Base-by-base conservation (phyloP, 1,140 invertebrate genomes). In the Oryzaephilus surinamensis region DNA sequence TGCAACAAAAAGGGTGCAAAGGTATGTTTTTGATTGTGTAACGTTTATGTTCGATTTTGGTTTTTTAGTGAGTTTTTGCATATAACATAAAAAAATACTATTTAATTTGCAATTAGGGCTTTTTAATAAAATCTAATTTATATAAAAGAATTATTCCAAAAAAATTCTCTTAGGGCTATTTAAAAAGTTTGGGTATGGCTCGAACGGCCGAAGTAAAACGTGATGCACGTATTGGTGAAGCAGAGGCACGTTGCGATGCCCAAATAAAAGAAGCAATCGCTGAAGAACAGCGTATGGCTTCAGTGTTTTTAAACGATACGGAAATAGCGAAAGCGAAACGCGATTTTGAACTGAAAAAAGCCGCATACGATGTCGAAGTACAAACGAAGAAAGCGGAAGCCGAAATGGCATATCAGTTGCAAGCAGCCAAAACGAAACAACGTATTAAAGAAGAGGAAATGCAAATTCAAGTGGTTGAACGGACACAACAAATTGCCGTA, bases 301-400 rank as follows among this genome's bases (percentile, higher is more conserved):
- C 84, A 0, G 75, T 84, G 36, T 87, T 87, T 51, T 62, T 88
- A 0, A 97, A 97, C 64, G 92, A 98, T 59, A 92, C 90, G 2
- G 91, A 97, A 63, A 96, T 97, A 40, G 90, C 93, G 0, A 95
- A 97, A 66, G 86, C 93, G 0, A 84, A 95, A 55, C 67, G 92
- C 51, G 93, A 97, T 66, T 98, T 97, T 62, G 91, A 97, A 65
- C 62, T 97, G 30, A 97, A 97, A 63, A 96, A 97, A 63, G 93
- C 94, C 11, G 83, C 86, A 11, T 98, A 97, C 61, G 94, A 97
- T 62, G 81, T 91, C 43, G 93, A 97, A 75, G 91, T 97, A 20
- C 86, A 94, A 65, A 93, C 91, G 3, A 97, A 95, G 65, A 76
- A 70, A 63, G 93, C 93, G 17, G 87, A 94, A 67, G 91, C 92